Evolutionary conservation across 2,888 invertebrate genomes (phyloP).

Genomic region (Pomacea canaliculata): DNA sequence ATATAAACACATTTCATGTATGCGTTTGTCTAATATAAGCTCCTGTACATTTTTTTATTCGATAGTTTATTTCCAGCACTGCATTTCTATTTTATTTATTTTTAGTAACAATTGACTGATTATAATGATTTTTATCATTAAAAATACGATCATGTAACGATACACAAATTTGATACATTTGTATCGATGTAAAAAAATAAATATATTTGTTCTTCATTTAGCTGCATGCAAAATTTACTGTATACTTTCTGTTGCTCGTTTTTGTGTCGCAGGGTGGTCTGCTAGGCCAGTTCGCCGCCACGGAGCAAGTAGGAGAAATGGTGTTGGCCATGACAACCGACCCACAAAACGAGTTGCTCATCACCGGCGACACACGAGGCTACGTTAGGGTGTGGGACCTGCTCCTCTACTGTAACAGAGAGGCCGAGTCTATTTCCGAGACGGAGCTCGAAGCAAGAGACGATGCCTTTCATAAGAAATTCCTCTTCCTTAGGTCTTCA

Average conservation of each 20-base stretch:
- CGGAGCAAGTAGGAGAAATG: conserved; percentile 75
- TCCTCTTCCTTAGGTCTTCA: conserved; percentile 37
- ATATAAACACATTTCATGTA: too few species aligned
- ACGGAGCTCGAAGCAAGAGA: conserved; percentile 36
- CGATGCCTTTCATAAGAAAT: conserved; percentile 38
- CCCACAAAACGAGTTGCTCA: conserved; percentile 78
- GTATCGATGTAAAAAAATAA: too few species aligned
- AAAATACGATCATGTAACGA: too few species aligned
- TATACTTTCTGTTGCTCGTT: neutral
- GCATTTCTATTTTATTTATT: too few species aligned
- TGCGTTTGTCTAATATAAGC: too few species aligned
- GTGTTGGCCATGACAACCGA: conserved; percentile 81
- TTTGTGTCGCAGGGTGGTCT: conserved; percentile 75
- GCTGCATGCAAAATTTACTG: too few species aligned
- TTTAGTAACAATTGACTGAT: too few species aligned
- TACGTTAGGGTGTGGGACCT: conserved; percentile 84
- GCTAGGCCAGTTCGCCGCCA: conserved; percentile 79
- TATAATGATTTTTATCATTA: too few species aligned
- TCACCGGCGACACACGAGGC: conserved; percentile 75
- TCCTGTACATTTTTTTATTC: too few species aligned
- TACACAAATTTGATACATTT: too few species aligned
- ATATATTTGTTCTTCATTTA: too few species aligned
- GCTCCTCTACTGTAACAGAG: conserved; percentile 75
- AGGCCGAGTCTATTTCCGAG: conserved; percentile 62
- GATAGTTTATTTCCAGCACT: too few species aligned